phyloP scores from a whole-genome alignment of 2,888 invertebrate species.

The Stratiomys singularior region DNA sequence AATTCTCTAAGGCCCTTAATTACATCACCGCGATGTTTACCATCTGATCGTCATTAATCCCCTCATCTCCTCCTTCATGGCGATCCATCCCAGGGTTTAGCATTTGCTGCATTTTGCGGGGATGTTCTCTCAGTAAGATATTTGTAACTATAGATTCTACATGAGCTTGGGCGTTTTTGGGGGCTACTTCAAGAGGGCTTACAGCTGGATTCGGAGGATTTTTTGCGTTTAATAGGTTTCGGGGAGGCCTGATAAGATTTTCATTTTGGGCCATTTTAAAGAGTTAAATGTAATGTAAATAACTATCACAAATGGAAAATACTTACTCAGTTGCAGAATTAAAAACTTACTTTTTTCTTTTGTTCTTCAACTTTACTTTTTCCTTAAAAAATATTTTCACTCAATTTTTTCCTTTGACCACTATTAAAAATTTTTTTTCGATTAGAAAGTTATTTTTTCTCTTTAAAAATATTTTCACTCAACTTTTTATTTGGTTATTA shows the following conservation, averaged over 20 bases:
- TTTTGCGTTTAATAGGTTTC: not conserved
- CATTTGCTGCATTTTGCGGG: not conserved
- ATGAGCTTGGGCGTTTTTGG: constrained; percentile 1
- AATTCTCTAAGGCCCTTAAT: not conserved
- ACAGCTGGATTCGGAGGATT: too few relatives aligned
- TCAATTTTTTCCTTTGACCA: too few relatives aligned
- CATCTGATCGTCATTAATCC: not conserved
- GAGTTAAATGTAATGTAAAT: too few relatives aligned
- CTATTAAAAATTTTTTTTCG: too few relatives aligned
- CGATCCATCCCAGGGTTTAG: not conserved
- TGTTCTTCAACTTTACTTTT: too few relatives aligned
- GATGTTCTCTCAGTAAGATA: not conserved
- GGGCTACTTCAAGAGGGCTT: not conserved
- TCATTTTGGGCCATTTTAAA: not conserved
- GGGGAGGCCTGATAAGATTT: not conserved
- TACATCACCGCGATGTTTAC: not conserved
- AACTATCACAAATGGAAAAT: too few relatives aligned
- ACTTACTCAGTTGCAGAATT: not conserved
- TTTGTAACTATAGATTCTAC: not conserved
- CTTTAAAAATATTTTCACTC: too few relatives aligned
- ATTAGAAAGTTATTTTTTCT: too few relatives aligned
- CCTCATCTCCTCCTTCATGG: constrained; percentile 12
- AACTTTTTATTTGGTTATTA: too few relatives aligned
- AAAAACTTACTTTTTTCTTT: not conserved
- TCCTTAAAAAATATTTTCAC: too few relatives aligned